Evolutionary conservation across 2,113 vertebrate species (phyloP), one percentile per base, ranked within the genome.

Genomic region (Lipophrys pholis): DNA sequence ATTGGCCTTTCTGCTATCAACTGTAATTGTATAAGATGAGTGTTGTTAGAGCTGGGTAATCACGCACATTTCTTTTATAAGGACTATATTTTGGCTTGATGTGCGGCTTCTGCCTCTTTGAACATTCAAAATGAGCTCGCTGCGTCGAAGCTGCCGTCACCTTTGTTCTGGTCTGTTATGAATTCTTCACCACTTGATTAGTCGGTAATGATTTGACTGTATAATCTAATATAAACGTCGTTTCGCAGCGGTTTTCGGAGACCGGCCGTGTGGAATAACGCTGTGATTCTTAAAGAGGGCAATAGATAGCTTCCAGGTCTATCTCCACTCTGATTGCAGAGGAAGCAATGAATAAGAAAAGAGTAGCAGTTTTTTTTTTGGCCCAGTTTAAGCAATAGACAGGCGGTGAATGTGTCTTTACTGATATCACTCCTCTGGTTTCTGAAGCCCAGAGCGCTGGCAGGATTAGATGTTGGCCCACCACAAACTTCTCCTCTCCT

Each of bases 351-450:
- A 73, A 60, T 36, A 73, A 59, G 51, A 59, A 58, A 43, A 73
- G 50, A 43, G 51, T 54, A 48, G 56, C 54, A 36, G 52, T 52
- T 61, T 35, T 39, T 77, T 11, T 48, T 48, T 7, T 68, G 76
- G 78, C 78, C 86, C 88, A 76, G 67, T 89, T 87, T 81, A 64
- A 68, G 68, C 39, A 43, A 78, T 77, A 82, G 70, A 38, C 72
- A 82, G 79, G 57, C 74, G 54, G 73, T 35, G 73, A 80, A 53
- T 82, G 71, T 82, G 76, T 83, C 76, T 85, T 83, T 69, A 46
- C 75, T 76, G 81, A 87, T 81, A 81, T 87, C 76, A 12, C 56
- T 87, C 69, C 72, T 67, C 79, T 77, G 79, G 58, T 63, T 80
- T 21, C 64, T 14, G 66, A 81, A 56, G 73, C 73, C 74, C 35